Evolutionary conservation across 2,888 invertebrate genomes (phyloP).

Genomic region (Acanthoscelides obtectus): DNA sequence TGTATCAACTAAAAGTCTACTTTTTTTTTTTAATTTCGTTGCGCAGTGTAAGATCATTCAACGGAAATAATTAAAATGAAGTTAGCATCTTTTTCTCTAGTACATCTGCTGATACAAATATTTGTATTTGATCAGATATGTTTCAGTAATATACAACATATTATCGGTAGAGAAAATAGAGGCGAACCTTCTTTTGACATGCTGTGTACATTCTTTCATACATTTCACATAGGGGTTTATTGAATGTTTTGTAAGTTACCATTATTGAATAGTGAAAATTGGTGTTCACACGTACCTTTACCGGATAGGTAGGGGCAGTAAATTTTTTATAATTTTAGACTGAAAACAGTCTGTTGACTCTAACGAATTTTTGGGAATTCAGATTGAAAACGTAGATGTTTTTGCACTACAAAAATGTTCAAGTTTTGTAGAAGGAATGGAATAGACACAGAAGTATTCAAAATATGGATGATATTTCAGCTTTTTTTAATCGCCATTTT

Average conservation of each 20-base stretch:
- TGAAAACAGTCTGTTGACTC: constrained; percentile 21
- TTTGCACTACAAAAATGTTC: background rate
- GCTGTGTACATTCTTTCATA: background rate
- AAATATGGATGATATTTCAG: background rate
- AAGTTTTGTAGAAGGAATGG: too few relatives aligned
- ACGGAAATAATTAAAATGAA: background rate
- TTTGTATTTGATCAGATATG: too few relatives aligned
- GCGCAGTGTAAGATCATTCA: background rate
- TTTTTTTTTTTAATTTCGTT: too few relatives aligned
- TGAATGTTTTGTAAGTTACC: background rate
- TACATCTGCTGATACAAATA: background rate
- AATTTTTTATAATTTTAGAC: constrained; percentile 30
- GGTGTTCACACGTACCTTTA: background rate
- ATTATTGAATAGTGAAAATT: background rate
- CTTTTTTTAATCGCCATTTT: background rate
- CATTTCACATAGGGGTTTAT: background rate
- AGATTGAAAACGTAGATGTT: background rate
- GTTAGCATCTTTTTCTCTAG: background rate
- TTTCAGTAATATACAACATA: too few relatives aligned
- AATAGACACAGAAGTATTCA: background rate
- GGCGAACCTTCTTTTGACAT: background rate
- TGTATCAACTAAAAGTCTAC: too few relatives aligned
- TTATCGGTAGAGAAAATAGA: background rate
- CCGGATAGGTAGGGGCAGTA: background rate
- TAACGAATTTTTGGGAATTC: constrained; percentile 34